These are phyloP conservation scores for Pristis pectinata DNA, from an alignment of 2,797 vertebrate genomes.

Conservation along the genomic window DNA sequence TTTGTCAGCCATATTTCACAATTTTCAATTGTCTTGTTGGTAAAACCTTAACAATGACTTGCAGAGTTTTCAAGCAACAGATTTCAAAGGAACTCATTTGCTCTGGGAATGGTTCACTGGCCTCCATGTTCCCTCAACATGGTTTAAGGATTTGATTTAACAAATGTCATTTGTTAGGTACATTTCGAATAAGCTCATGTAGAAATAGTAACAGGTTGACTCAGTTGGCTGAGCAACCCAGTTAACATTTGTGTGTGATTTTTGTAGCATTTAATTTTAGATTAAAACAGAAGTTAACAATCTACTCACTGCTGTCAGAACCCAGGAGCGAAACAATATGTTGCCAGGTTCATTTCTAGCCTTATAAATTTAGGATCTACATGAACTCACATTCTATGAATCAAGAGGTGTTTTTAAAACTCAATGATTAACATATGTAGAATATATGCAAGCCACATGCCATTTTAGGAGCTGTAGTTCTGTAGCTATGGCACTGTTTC, in stretches of 20 bases:
- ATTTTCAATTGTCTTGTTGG: neutral
- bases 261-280: neutral
- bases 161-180: neutral
- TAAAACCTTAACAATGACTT: constrained; percentile 15
- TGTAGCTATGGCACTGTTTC: neutral
- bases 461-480: constrained; percentile 28
- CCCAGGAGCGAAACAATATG: constrained; percentile 5
- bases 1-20: constrained; percentile 27
- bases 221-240: neutral
- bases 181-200: constrained; percentile 25
- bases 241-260: neutral
- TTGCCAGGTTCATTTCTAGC: constrained; percentile 25
- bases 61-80: constrained; percentile 18
- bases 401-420: neutral
- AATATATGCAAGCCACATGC: neutral
- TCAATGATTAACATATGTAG: neutral
- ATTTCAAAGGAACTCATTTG: constrained; percentile 4
- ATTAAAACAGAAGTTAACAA: neutral
- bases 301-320: constrained; percentile 4
- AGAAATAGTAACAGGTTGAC: constrained; percentile 12
- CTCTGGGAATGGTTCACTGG: neutral
- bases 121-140: neutral
- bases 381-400: neutral
- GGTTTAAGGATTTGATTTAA: constrained; percentile 18
- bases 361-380: neutral